Base-by-base conservation (phyloP, 2,113 vertebrate species). In the Brachionichthys hirsutus region DNA sequence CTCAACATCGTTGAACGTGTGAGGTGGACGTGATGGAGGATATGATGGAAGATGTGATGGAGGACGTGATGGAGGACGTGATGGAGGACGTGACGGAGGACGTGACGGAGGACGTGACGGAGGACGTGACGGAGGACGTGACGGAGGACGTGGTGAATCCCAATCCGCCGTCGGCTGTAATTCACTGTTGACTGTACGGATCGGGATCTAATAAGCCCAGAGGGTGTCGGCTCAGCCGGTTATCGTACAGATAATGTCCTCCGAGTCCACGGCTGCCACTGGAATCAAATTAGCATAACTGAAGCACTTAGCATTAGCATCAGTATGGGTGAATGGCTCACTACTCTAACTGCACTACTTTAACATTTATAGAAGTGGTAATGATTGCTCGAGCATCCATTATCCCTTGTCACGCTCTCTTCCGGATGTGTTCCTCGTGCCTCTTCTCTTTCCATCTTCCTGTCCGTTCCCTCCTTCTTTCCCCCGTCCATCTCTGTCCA, bases 211-310 rank as follows among this genome's bases (percentile, higher is more conserved):
- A 74, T 67, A 62, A 77, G 64, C 61, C 70, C 55, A 50, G 12
- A 35, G 59, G 62, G 70, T 67, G 70, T 71, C 81, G 54, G 49
- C 30, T 12, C 35, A 77, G 70, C 63, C 71, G 34, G 60, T 67
- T 82, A 82, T 71, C 68, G 38, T 73, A 70, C 70, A 57, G 75
- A 60, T 84, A 71, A 77, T 42, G 54, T 67, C 60, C 49, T 56
- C 55, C 30, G 58, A 53, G 22, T 67, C 77, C 51, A 52, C 14
- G 51, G 67, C 81, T 84, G 87, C 83, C 81, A 75, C 40, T 46
- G 60, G 55, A 67, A 85, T 85, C 34, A 19, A 76, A 77, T 85
- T 83, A 85, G 71, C 67, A 75, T 71, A 78, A 87, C 73, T 76
- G 66, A 82, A 70, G 50, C 71, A 75, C 77, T 82, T 79, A 75